A percentile compares a stretch with the other conserved stretches of the same genome.
phyloP scores from a whole-genome alignment of 2,113 vertebrate genomes.

The Stictonetta naevosa region DNA sequence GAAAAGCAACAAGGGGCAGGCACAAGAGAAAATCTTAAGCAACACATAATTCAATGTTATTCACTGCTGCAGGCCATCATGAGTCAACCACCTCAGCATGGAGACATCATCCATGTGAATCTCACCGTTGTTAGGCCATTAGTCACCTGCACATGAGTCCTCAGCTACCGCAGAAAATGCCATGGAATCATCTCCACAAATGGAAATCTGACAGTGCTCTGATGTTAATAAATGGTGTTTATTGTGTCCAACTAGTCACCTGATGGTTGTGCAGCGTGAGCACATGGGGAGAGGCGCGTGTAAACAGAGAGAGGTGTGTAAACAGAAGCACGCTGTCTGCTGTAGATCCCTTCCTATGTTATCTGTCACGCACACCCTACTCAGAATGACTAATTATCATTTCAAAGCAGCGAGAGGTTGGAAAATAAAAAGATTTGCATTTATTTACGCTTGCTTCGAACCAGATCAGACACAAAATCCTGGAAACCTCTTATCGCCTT shows the following conservation, averaged over 20 bases:
- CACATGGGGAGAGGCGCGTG: accelerated
- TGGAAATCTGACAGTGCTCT: accelerated
- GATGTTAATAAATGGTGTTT: accelerated
- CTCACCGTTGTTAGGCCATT: not conserved
- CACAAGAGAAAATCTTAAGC: not conserved
- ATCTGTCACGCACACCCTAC: not conserved
- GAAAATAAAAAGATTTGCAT: not conserved
- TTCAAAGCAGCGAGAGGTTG: not conserved
- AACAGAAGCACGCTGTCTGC: not conserved
- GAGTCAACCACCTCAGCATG: not conserved
- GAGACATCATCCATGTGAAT: not conserved
- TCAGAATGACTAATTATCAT: not conserved
- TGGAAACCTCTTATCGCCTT: accelerated
- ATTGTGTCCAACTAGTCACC: accelerated
- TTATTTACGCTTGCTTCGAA: accelerated
- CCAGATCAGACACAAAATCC: accelerated
- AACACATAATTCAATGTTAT: not conserved
- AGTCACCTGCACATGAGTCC: not conserved
- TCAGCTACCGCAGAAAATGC: not conserved
- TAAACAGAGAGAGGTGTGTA: too few relatives aligned
- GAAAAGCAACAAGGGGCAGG: not conserved
- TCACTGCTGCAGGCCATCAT: not conserved
- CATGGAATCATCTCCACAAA: not conserved
- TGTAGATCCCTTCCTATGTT: not conserved
- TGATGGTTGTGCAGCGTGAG: accelerated